phyloP scores from a whole-genome alignment of 2,888 invertebrate species.

The Cataglyphis cursor region DNA sequence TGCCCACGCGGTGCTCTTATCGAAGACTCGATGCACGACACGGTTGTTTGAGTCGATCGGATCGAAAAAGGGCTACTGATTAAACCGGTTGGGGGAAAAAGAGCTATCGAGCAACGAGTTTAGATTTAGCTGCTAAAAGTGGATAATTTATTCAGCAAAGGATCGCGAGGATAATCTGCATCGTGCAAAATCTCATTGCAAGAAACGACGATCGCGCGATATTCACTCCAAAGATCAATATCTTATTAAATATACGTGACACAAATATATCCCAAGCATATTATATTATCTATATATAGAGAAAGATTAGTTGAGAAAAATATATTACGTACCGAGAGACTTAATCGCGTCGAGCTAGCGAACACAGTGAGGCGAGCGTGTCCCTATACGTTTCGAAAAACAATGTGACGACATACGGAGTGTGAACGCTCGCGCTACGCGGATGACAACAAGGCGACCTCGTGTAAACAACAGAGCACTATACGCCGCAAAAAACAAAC shows the following conservation, averaged over 20 bases:
- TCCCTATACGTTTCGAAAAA: neutral
- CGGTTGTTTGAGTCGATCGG: slow-evolving; percentile 40
- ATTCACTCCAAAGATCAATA: slow-evolving; percentile 31
- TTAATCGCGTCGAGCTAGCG: neutral
- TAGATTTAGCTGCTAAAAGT: slow-evolving; percentile 41
- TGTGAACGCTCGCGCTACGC: neutral
- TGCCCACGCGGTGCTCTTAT: slow-evolving; percentile 59
- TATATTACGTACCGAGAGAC: slow-evolving; percentile 11
- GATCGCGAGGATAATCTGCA: neutral
- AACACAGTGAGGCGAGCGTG: neutral
- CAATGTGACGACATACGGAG: neutral
- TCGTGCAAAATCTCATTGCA: neutral
- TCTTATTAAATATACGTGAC: slow-evolving; percentile 16
- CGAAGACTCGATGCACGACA: slow-evolving; percentile 30
- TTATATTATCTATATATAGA: neutral
- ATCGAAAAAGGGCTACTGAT: slow-evolving; percentile 21
- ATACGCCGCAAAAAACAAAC: neutral
- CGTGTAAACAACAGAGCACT: neutral
- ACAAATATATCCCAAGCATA: slow-evolving; percentile 17
- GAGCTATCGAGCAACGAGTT: slow-evolving; percentile 27
- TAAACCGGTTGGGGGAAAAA: slow-evolving; percentile 47
- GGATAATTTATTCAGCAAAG: slow-evolving; percentile 46
- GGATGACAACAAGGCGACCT: neutral
- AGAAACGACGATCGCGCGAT: slow-evolving; percentile 10
- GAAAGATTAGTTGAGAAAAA: neutral